Evolutionary conservation across 2,113 vertebrate species (phyloP).

Genomic region (Ornithorhynchus anatinus): DNA sequence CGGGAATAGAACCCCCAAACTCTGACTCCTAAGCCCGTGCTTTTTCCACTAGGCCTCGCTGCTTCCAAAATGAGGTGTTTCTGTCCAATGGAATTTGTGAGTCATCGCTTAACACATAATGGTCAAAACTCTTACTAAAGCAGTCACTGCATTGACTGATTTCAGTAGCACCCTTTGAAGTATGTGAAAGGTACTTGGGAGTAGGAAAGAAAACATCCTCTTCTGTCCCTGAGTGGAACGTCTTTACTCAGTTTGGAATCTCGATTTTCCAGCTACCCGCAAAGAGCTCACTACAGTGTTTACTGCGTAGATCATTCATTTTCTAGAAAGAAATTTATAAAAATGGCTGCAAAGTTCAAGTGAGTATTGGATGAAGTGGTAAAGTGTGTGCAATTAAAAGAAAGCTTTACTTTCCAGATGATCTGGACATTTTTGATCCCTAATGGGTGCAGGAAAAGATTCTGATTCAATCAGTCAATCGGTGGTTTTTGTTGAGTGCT

Average conservation of each 20-base stretch:
- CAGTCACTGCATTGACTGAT: neutral
- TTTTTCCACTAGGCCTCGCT: no score
- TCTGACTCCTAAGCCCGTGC: no score
- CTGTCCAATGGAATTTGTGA: conserved; percentile 1
- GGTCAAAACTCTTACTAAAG: neutral
- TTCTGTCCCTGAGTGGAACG: neutral
- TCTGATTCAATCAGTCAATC: neutral
- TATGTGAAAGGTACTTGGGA: no score
- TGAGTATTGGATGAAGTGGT: neutral
- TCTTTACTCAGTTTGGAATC: neutral
- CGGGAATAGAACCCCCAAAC: no score
- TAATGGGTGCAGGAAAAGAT: neutral
- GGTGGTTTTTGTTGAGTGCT: no score
- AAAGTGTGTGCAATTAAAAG: neutral
- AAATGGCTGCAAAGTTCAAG: neutral
- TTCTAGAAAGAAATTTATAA: neutral
- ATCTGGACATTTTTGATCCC: neutral
- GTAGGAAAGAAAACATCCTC: neutral
- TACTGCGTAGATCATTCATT: neutral
- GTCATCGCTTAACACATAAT: conserved; percentile 43
- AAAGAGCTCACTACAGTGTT: neutral
- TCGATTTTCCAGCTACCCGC: conserved; percentile 9
- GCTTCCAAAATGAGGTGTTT: neutral
- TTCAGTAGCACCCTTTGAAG: neutral
- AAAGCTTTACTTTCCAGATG: neutral